A percentile compares a stretch with the other conserved stretches of the same genome.
phyloP scores from a whole-genome alignment of 1,140 invertebrate genomes.

The Apocrypta bakeri region DNA sequence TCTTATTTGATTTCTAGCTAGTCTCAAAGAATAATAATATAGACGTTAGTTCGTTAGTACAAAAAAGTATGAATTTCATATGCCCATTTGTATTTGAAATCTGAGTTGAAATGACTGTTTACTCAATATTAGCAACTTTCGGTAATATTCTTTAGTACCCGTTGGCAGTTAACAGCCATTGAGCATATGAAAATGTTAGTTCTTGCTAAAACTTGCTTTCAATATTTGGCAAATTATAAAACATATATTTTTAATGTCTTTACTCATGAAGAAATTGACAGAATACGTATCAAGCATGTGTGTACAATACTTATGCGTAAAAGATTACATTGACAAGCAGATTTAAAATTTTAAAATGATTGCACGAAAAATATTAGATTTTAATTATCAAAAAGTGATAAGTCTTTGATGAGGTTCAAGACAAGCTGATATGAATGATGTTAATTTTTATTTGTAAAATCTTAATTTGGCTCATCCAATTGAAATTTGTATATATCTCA shows the following conservation, averaged over 20 bases:
- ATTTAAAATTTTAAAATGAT: constrained; percentile 56
- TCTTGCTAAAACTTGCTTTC: neutral
- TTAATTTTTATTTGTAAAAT: constrained; percentile 13
- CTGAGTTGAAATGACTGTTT: constrained; percentile 4
- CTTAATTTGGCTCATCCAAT: neutral
- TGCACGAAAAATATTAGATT: neutral
- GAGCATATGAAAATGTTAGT: neutral
- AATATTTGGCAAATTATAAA: constrained; percentile 12
- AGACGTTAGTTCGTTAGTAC: constrained; percentile 16
- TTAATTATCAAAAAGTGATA: neutral
- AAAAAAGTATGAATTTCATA: neutral
- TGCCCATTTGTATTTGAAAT: neutral
- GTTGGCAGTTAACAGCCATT: neutral
- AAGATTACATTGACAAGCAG: constrained; percentile 54
- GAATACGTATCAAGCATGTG: constrained; percentile 36
- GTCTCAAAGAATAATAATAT: constrained; percentile 21
- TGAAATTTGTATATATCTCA: constrained; percentile 15
- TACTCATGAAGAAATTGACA: constrained; percentile 25
- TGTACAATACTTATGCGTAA: constrained; percentile 57
- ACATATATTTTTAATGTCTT: constrained; percentile 21
- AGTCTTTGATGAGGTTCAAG: constrained; percentile 1
- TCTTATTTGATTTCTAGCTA: constrained; percentile 38
- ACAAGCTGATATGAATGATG: neutral
- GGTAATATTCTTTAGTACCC: neutral
- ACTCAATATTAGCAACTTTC: neutral